Evolutionary conservation across 1,140 invertebrate species (phyloP).

Genomic region (Polyergus mexicanus): DNA sequence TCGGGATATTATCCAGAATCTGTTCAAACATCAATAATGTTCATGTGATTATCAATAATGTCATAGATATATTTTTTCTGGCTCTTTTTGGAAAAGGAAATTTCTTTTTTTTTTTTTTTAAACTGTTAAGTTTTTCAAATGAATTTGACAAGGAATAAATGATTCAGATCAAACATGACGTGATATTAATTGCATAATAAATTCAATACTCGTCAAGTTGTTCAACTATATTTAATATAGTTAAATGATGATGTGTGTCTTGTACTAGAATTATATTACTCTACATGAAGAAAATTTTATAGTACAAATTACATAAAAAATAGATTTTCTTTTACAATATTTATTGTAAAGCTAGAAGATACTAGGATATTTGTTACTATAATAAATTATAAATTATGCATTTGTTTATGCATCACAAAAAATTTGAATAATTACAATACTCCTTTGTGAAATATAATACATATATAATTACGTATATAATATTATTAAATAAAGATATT

Average conservation of each 20-base stretch:
- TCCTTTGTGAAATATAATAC: too few relatives aligned
- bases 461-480: too few relatives aligned
- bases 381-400: too few relatives aligned
- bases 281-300: too few relatives aligned
- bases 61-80: conserved; percentile 21
- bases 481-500: too few relatives aligned
- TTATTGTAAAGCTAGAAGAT: too few relatives aligned
- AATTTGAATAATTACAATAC: too few relatives aligned
- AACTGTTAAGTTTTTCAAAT: background rate
- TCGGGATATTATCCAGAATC: conserved; percentile 73
- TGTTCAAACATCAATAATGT: conserved; percentile 30
- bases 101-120: conserved; percentile 10
- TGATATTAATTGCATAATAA: background rate
- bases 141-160: background rate
- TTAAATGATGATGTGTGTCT: background rate
- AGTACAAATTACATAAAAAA: too few relatives aligned
- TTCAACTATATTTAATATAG: conserved; percentile 1
- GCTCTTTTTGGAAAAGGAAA: conserved; percentile 13
- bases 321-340: too few relatives aligned
- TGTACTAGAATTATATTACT: background rate
- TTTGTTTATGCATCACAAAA: too few relatives aligned
- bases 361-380: too few relatives aligned
- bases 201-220: background rate
- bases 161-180: background rate
- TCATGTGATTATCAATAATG: background rate